Evolutionary conservation across 2,797 vertebrate species (phyloP).

Genomic region (Enoplosus armatus): DNA sequence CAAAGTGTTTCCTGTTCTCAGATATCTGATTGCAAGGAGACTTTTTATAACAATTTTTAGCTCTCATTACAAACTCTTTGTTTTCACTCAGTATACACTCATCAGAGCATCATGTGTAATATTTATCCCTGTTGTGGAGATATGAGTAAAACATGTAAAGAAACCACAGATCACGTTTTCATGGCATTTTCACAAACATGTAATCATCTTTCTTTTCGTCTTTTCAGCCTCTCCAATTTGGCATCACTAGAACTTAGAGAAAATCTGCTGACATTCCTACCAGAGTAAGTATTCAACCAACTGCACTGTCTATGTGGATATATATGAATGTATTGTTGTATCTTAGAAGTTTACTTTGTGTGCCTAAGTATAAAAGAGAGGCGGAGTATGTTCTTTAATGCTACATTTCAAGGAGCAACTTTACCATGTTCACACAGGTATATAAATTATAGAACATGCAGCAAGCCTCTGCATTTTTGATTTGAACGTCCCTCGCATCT

Average conservation of each 20-base stretch:
- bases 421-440: not conserved
- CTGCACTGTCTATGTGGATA: not conserved
- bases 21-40: constrained; percentile 63
- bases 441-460: not conserved
- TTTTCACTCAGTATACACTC: constrained; percentile 5
- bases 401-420: not conserved
- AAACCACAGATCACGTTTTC: not conserved
- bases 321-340: not conserved
- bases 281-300: constrained; percentile 91
- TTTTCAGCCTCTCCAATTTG: constrained; percentile 94
- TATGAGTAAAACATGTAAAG: not conserved
- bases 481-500: constrained; percentile 11
- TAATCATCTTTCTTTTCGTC: constrained; percentile 49
- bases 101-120: constrained; percentile 1
- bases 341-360: not conserved
- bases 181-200: constrained; percentile 20
- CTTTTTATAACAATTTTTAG: constrained; percentile 9
- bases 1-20: constrained; percentile 70
- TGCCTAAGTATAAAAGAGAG: not conserved
- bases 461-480: not conserved
- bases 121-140: not conserved
- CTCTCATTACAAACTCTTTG: constrained; percentile 11
- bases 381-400: not conserved
- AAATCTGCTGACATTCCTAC: constrained; percentile 96
- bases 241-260: constrained; percentile 97